Evolutionary conservation across 2,888 invertebrate genomes (phyloP).

Genomic region (Mactromeris polynyma): DNA sequence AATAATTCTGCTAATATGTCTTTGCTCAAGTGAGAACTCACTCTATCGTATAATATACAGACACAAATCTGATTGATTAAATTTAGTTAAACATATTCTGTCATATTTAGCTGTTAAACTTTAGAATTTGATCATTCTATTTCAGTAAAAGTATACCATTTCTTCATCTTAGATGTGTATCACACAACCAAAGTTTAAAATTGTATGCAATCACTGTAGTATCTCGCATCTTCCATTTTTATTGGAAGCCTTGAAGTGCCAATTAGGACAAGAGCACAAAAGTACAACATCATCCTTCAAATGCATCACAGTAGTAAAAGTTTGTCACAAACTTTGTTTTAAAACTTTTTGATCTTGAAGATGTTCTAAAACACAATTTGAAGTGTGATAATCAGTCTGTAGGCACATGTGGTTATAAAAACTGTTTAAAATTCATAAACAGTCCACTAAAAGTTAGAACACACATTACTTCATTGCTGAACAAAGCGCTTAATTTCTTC

Average conservation of each 20-base stretch:
- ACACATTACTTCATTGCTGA: not conserved
- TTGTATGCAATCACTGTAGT: not conserved
- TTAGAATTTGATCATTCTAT: not conserved
- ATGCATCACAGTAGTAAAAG: not conserved
- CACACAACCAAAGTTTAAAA: not conserved
- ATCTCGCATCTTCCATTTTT: not conserved
- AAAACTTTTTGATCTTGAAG: not conserved
- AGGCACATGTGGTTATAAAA: not conserved
- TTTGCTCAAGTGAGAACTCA: constrained; percentile 13
- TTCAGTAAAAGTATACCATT: too few species aligned
- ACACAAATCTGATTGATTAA: not conserved
- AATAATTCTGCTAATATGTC: not conserved
- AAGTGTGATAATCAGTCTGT: not conserved
- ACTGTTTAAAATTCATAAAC: not conserved
- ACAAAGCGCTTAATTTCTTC: not conserved
- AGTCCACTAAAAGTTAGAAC: not conserved
- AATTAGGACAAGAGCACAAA: not conserved
- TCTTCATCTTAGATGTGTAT: not conserved
- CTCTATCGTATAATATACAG: not conserved
- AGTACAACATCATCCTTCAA: not conserved
- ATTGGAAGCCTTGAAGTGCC: not conserved
- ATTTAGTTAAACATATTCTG: not conserved
- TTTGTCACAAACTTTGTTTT: constrained; percentile 7
- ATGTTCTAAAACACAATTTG: not conserved
- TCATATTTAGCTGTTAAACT: not conserved